Conservation (phyloP, 2,113 vertebrate species). For the Aegypius monachus region DNA sequence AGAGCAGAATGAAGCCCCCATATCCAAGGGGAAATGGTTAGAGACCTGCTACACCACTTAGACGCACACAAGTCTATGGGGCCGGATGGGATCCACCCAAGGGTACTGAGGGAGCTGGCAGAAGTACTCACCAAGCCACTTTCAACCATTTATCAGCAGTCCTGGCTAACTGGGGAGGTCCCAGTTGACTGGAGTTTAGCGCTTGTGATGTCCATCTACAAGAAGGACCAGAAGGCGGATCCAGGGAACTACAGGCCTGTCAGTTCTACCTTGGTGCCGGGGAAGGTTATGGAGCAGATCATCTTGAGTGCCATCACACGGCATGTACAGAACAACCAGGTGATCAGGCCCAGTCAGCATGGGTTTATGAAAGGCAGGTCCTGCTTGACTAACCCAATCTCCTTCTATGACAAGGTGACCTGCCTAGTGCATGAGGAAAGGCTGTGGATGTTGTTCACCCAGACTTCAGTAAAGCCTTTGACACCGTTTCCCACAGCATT, state of each 20-base stretch:
- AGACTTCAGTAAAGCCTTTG: too few relatives aligned
- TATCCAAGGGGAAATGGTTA: not conserved
- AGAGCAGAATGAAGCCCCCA: not conserved
- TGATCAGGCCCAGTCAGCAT: not conserved
- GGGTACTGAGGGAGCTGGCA: not conserved
- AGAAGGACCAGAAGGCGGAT: not conserved
- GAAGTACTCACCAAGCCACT: not conserved
- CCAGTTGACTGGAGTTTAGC: not conserved
- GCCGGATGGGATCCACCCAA: not conserved
- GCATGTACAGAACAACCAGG: not conserved
- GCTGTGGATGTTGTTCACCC: too few relatives aligned
- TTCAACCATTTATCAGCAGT: not conserved
- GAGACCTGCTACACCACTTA: not conserved
- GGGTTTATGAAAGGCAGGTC: too few relatives aligned
- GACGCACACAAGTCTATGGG: not conserved
- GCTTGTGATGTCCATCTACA: not conserved
- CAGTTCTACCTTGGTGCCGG: rapidly evolving
- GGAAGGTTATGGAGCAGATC: not conserved
- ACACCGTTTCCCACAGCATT: too few relatives aligned
- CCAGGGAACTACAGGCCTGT: not conserved
- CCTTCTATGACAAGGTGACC: too few relatives aligned
- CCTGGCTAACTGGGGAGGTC: not conserved
- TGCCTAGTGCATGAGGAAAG: too few relatives aligned
- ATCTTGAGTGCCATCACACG: not conserved
- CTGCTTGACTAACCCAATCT: too few relatives aligned